A percentile compares a stretch with the other conserved stretches of the same genome.
Conservation (phyloP, 2,797 vertebrate species). For the Falco concolor region DNA sequence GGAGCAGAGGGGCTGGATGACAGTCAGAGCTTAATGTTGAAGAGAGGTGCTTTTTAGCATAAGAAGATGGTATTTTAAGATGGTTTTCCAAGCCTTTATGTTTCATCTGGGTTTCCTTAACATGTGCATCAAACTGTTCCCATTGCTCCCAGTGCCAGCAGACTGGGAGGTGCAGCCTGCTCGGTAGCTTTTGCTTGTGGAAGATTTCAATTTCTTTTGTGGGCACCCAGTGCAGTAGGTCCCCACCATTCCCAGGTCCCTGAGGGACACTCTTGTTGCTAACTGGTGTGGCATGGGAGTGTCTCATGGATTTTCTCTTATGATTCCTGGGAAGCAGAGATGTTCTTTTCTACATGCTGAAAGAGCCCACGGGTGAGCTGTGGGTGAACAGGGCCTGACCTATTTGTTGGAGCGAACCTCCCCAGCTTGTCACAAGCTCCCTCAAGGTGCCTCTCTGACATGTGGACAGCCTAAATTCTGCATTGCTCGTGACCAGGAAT, state of each 20-base stretch:
- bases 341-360: neutral
- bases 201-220: neutral
- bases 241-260: neutral
- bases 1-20: neutral
- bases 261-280: neutral
- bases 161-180: neutral
- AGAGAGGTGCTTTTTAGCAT: rapidly evolving
- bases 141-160: neutral
- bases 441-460: neutral
- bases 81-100: neutral
- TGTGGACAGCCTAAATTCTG: neutral
- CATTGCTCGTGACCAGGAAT: neutral
- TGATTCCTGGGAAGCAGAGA: neutral
- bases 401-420: neutral
- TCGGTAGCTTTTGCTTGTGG: neutral
- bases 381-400: neutral
- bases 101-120: neutral
- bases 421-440: neutral
- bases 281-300: neutral
- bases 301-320: neutral
- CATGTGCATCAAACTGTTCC: neutral
- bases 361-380: neutral
- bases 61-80: neutral
- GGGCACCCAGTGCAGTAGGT: neutral
- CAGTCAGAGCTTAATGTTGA: neutral